Percentiles rank a stretch among this genome's conserved stretches.
Evolutionary conservation across 2,888 invertebrate species (phyloP).

Genomic region (Eretmocerus hayati): DNA sequence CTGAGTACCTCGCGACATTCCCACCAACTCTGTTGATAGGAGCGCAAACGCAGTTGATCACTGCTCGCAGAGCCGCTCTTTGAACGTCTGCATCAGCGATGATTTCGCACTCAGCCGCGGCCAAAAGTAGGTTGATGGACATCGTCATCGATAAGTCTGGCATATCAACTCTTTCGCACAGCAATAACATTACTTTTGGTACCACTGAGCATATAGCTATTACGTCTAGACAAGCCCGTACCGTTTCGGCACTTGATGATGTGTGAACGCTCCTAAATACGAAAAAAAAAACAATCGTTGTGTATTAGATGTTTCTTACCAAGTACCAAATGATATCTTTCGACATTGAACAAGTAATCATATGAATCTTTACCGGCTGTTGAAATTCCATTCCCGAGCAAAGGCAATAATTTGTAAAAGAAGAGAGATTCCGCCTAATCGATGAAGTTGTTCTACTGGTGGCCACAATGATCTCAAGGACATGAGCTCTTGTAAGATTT

Average conservation of each 20-base stretch:
- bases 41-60: slow-evolving; percentile 91
- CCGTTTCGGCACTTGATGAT: slow-evolving; percentile 65
- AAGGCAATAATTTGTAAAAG: slow-evolving; percentile 81
- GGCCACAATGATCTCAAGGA: slow-evolving; percentile 74
- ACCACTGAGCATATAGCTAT: slow-evolving; percentile 85
- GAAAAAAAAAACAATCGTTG: not conserved
- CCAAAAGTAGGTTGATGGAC: slow-evolving; percentile 41
- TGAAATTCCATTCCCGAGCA: slow-evolving; percentile 87
- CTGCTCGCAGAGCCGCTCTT: slow-evolving; percentile 79
- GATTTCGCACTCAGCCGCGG: slow-evolving; percentile 84
- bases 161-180: slow-evolving; percentile 70
- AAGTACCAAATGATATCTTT: no score
- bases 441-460: slow-evolving; percentile 80
- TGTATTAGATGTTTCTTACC: no score
- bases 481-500: slow-evolving; percentile 68
- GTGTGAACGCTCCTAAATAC: slow-evolving; percentile 30
- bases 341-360: no score
- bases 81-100: slow-evolving; percentile 88
- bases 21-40: slow-evolving; percentile 69
- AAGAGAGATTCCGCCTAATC: slow-evolving; percentile 74
- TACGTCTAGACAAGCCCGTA: slow-evolving; percentile 76
- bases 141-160: slow-evolving; percentile 72
- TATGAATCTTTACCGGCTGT: slow-evolving; percentile 57
- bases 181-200: slow-evolving; percentile 68
- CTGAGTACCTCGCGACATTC: slow-evolving; percentile 48